Percentiles rank a stretch among this genome's conserved stretches.
These are phyloP conservation scores for Mesaphorura yosii DNA, from an alignment of 1,140 invertebrate genomes.

Conservation along the genomic window DNA sequence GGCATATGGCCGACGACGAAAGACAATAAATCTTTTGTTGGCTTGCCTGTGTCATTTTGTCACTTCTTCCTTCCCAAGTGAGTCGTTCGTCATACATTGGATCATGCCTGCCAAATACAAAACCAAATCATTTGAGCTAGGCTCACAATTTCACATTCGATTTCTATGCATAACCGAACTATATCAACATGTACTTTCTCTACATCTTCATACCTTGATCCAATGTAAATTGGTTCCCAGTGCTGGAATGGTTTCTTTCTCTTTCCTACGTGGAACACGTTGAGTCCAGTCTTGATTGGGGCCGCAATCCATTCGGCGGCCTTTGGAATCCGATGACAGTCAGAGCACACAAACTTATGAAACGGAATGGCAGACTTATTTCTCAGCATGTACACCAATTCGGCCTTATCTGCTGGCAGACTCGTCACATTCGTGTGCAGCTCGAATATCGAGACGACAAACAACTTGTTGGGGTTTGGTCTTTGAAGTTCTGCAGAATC, in stretches of 20 bases:
- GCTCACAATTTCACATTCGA: no score
- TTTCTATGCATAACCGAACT: no score
- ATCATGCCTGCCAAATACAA: no score
- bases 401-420: constrained; percentile 62
- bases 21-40: no score
- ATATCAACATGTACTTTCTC: no score
- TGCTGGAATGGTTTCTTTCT: constrained; percentile 62
- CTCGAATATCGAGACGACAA: constrained; percentile 70
- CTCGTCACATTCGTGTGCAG: constrained; percentile 50
- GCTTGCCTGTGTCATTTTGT: constrained; percentile 43
- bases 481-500: constrained; percentile 49
- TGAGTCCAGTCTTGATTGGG: constrained; percentile 5
- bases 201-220: no score
- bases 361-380: constrained; percentile 72
- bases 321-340: constrained; percentile 77
- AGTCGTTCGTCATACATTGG: constrained; percentile 33
- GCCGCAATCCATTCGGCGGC: constrained; percentile 61
- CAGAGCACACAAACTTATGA: constrained; percentile 76
- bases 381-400: constrained; percentile 55
- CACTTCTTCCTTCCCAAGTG: constrained; percentile 41
- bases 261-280: constrained; percentile 73
- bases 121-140: no score
- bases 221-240: constrained; percentile 68
- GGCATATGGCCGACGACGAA: no score
- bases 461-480: constrained; percentile 61